A percentile compares a stretch with the other conserved stretches of the same genome.
These are phyloP conservation scores for Heteromurus nitidus DNA, from an alignment of 2,888 invertebrate species.

Conservation along the genomic window DNA sequence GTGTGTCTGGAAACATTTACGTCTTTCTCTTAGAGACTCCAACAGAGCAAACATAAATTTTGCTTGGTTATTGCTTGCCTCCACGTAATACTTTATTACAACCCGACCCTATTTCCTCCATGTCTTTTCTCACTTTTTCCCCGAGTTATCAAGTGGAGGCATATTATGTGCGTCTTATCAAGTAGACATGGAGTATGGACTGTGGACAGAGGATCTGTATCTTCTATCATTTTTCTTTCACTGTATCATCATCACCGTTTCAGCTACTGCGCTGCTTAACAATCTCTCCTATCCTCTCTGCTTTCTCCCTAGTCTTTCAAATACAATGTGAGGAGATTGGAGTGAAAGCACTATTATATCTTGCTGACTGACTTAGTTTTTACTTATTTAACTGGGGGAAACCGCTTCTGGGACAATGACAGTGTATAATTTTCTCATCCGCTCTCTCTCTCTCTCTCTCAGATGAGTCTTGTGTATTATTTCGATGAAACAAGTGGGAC, in stretches of 20 bases:
- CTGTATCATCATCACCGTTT: not conserved
- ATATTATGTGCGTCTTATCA: too few species aligned
- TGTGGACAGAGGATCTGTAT: not conserved
- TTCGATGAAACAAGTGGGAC: conserved; percentile 19
- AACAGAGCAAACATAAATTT: not conserved
- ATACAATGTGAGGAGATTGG: too few species aligned
- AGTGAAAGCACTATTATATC: not conserved
- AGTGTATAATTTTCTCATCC: conserved; percentile 8
- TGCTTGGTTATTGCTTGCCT: too few species aligned
- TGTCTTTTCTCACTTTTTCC: too few species aligned
- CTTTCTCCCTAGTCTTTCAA: not conserved
- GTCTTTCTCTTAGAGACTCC: not conserved
- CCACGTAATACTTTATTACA: too few species aligned
- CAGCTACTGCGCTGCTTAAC: too few species aligned
- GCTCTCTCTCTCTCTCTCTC: too few species aligned
- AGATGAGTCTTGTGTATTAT: conserved; percentile 10
- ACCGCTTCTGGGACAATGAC: conserved; percentile 28
- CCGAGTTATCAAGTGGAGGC: too few species aligned
- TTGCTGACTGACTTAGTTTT: conserved; percentile 24
- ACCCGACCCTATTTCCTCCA: too few species aligned
- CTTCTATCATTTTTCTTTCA: not conserved
- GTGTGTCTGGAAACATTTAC: conserved; percentile 10
- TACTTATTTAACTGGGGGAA: conserved; percentile 18
- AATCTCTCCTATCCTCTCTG: too few species aligned
- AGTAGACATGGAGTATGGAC: too few species aligned